Evolutionary conservation across 2,888 invertebrate genomes (phyloP), one percentile per base, ranked within the genome.

Genomic region (Patella depressa): DNA sequence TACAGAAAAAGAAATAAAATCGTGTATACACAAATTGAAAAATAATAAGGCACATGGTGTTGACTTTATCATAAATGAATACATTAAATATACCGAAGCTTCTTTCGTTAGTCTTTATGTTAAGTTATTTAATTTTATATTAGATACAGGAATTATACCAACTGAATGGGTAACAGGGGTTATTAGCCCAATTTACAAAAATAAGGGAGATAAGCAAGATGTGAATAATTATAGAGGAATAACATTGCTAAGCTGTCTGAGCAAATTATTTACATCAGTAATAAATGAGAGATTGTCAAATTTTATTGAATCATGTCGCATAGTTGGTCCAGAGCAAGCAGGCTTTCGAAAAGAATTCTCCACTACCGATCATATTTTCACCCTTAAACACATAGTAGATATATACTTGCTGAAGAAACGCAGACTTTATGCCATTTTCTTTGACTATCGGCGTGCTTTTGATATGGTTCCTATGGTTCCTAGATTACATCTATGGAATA

Each of bases 381-480:
- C 45, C 7, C 69, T 77, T 53, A 19, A 77, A 57, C 17, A n/a
- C 55, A 53, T 77, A 14, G n/a, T 74, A n/a, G 19, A 69, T 24
- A 59, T 77, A 73, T 73, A 53, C n/a, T 69, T 69, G 9, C 12
- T 17, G 3, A 29, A 53, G n/a, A 34, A 34, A 12, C 59, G 70
- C 65, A 53, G 70, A 29, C 54, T 73, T n/a, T 77, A 69, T 54
- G 73, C 73, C 24, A 15, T 70, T 17, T 77, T 70, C 53, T n/a
- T 65, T 19, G 65, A 65, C 12, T 65, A 65, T 65, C n/a, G 65
- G 12, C 65, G 65, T 7, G 65, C 73, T 14, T 77, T 77, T 24
- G 77, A 77, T 69, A 77, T 53, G 14, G 34, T n/a, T n/a, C n/a
- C n/a, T n/a, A n/a, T n/a, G n/a, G n/a, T 77, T 54, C 73, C 73